Base-by-base conservation (phyloP, 2,113 vertebrate species). In the Antennarius striatus region DNA sequence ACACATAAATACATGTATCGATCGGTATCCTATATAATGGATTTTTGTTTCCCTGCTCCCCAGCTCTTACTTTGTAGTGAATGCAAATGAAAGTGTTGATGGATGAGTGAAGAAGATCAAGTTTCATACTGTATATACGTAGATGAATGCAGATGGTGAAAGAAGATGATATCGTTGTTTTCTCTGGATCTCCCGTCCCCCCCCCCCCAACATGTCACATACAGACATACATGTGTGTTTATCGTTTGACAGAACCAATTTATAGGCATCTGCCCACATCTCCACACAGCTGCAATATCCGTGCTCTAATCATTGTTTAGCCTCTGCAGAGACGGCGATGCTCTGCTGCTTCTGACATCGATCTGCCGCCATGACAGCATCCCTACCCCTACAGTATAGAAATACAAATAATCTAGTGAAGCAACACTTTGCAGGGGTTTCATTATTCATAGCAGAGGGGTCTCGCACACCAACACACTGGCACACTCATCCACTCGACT, bases 261-360 rank as follows among this genome's bases (percentile, higher is more conserved):
- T 8, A 68, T 22, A 57, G 15, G n/a, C 58, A 51, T 39, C 28
- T 7, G 17, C 5, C 4, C 11, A 69, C 8, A 36, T 1, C 32
- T 16, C 15, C 49, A 39, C 32, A 71, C 39, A 48, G 56, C 46
- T 80, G 85, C 82, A 82, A 82, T 78, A 86, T 69, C 65, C 63
- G 42, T 50, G 69, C 62, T 73, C 58, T 61, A 58, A 72, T 73
- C 73, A 75, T 67, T 86, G 71, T 90, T 88, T 88, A 84, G 68
- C 56, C 49, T 61, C 47, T 56, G 71, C 77, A 76, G 71, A 80
- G 68, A 53, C 49, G 9, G 56, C 3, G 48, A 81, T 58, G 73
- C 65, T 63, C 61, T 9, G 10, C 66, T 83, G 79, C 63, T 72
- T 83, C 73, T 78, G 61, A 69, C 79, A 84, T 84, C 79, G 68